Conservation (phyloP, 2,113 vertebrate genomes). For the Leuciscus idus region DNA sequence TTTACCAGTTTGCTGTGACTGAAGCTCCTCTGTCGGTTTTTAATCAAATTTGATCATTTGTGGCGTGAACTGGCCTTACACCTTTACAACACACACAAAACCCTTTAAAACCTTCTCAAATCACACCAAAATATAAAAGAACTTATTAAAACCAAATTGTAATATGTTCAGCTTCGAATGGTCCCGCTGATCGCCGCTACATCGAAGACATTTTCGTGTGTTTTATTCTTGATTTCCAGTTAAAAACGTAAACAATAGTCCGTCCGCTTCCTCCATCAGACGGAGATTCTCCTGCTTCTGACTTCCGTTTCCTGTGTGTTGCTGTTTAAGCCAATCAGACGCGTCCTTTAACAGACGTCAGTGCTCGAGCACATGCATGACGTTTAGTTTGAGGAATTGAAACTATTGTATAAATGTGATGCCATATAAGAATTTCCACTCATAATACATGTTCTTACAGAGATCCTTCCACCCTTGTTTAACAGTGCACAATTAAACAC, state of each 20-base stretch:
- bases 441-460: background rate
- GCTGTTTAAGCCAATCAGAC: constrained; percentile 9
- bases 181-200: background rate
- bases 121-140: background rate
- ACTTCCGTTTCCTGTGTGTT: constrained; percentile 39
- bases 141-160: background rate
- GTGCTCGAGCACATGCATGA: background rate
- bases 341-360: background rate
- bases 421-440: background rate
- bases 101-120: constrained; percentile 13
- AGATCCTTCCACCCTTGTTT: background rate
- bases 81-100: constrained; percentile 2
- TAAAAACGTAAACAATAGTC: constrained; percentile 42
- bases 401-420: background rate
- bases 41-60: constrained; percentile 10
- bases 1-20: constrained; percentile 12
- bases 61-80: constrained; percentile 3
- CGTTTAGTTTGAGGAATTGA: background rate
- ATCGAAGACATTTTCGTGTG: background rate
- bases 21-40: constrained; percentile 4
- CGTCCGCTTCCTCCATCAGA: constrained; percentile 10
- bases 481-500: background rate
- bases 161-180: too few species aligned
- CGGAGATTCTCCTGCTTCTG: background rate
- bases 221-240: background rate